Evolutionary conservation across 2,113 vertebrate species (phyloP), one percentile per base, ranked within the genome.

Genomic region (Otus sunia): DNA sequence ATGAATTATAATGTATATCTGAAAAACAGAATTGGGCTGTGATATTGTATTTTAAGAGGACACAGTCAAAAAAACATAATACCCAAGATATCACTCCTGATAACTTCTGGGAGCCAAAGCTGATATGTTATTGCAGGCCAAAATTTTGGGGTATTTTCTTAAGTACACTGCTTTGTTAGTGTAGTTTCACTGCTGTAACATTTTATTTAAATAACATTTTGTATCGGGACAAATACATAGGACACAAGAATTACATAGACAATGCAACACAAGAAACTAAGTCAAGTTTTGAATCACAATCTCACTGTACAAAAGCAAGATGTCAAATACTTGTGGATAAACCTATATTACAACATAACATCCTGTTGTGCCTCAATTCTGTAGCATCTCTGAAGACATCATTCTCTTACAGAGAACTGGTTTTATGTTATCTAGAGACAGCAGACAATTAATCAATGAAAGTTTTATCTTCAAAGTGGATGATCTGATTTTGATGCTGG

Each of bases 271-370:
- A 56, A 26, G 23, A 86, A 92, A 55, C 34, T 52, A 78, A 39
- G 37, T 58, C 43, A 63, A 64, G 13, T 64, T 92, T 58, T 88
- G 67, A 90, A 45, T 75, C 32, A n/a, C 45, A 73, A 21, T 86
- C 67, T 93, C 58, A 62, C 23, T 26, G 26, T 60, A 88, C 82
- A 88, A 94, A 94, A 88, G 78, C 85, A 93, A 87, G 55, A 71
- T 53, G 37, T 11, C 39, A 27, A 41, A 88, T 68, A 56, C 39
- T 86, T 15, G 0, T 52, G 41, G 62, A 39, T 74, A 90, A 95
- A 66, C 19, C n/a, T 88, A 13, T 36, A 50, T 39, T 83, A 18
- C 26, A 73, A 30, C 1, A 41, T 15, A 71, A 56, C 7, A 43
- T 34, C 47, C 60, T n/a, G 11, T 37, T 77, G 55, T 67, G 32